Percentiles rank a stretch among this genome's conserved stretches.
phyloP scores from a whole-genome alignment of 2,888 invertebrate species.

The Ischnura elegans region DNA sequence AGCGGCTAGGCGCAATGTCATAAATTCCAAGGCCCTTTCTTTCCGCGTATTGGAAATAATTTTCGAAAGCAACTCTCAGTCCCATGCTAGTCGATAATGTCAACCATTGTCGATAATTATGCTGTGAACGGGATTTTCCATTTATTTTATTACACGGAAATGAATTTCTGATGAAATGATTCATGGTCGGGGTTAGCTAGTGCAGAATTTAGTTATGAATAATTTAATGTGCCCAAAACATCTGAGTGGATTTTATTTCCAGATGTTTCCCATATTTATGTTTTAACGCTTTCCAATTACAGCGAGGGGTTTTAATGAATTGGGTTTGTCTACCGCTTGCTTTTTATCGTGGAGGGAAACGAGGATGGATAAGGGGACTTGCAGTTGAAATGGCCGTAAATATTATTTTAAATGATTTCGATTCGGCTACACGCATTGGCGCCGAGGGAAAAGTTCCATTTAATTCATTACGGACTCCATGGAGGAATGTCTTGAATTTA shows the following conservation, averaged over 20 bases:
- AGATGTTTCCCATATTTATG: constrained; percentile 49
- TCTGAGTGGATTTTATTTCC: constrained; percentile 53
- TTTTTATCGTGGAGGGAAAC: neutral
- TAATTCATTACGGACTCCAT: neutral
- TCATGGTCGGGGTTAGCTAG: neutral
- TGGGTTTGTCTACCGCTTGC: constrained; percentile 56
- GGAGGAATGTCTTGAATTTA: constrained; percentile 26
- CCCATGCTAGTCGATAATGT: neutral
- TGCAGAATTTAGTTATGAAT: constrained; percentile 37
- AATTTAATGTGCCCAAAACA: constrained; percentile 60
- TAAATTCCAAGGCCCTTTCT: neutral
- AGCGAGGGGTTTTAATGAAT: constrained; percentile 51
- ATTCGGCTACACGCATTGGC: neutral
- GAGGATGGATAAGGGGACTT: neutral
- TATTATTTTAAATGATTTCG: constrained; percentile 65
- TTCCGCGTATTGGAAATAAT: neutral
- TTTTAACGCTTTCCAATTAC: constrained; percentile 65
- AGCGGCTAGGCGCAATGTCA: neutral
- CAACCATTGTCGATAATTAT: neutral
- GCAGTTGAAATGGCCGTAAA: neutral
- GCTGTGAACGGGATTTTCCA: neutral
- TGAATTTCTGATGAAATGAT: constrained; percentile 2
- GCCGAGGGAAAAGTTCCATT: neutral
- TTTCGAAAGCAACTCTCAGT: neutral
- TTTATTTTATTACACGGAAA: constrained; percentile 36